A percentile compares a stretch with the other conserved stretches of the same genome.
These are phyloP conservation scores for Xiphophorus couchianus DNA, from an alignment of 2,113 vertebrate species.

Conservation along the genomic window DNA sequence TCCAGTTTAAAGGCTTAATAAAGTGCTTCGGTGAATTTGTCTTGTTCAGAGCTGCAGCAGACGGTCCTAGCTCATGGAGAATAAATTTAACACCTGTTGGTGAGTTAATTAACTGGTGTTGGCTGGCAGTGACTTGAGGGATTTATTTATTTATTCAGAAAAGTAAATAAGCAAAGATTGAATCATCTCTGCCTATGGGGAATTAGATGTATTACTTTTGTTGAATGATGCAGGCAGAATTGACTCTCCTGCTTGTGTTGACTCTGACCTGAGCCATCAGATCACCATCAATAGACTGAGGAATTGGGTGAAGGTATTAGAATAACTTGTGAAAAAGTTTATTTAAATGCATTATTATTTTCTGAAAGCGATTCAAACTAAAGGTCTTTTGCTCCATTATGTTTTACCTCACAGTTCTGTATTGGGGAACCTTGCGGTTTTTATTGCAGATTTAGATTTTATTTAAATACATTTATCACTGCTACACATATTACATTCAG, in stretches of 20 bases:
- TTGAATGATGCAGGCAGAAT: too few species aligned
- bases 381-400: not conserved
- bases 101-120: too few species aligned
- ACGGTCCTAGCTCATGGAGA: not conserved
- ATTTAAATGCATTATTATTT: not conserved
- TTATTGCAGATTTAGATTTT: not conserved
- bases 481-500: not conserved
- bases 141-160: too few species aligned
- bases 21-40: slow-evolving; percentile 18
- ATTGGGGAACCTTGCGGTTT: not conserved
- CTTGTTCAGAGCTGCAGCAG: not conserved
- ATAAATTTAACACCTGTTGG: not conserved
- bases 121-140: too few species aligned
- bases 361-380: not conserved
- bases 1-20: slow-evolving; percentile 35
- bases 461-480: not conserved
- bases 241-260: too few species aligned
- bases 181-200: too few species aligned
- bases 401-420: not conserved
- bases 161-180: too few species aligned
- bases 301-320: not conserved
- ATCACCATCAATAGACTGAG: not conserved
- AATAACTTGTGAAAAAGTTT: not conserved
- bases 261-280: too few species aligned
- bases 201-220: too few species aligned